phyloP scores from a whole-genome alignment of 2,113 vertebrate genomes.

The Phalacrocorax pelagicus region DNA sequence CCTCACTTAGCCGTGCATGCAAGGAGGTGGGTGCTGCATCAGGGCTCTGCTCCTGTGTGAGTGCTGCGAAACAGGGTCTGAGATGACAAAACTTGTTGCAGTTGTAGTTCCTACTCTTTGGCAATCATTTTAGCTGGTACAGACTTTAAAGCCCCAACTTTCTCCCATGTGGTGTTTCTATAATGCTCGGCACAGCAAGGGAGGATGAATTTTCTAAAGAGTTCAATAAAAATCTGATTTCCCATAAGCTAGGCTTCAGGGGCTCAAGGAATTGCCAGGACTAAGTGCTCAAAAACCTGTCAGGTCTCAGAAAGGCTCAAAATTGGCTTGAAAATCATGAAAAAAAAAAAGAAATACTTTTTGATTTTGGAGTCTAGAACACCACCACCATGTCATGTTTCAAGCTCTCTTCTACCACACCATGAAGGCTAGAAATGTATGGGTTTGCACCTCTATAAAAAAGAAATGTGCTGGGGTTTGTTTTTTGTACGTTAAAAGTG shows the following conservation, averaged over 20 bases:
- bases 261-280: neutral
- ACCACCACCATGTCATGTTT: neutral
- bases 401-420: neutral
- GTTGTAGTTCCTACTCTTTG: neutral
- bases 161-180: neutral
- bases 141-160: neutral
- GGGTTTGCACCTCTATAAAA: neutral
- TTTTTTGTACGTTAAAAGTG: neutral
- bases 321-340: neutral
- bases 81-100: neutral
- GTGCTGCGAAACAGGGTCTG: neutral
- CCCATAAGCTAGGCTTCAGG: neutral
- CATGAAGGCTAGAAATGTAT: neutral
- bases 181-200: neutral
- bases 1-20: neutral
- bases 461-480: neutral
- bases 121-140: neutral
- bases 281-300: neutral
- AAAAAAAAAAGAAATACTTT: neutral
- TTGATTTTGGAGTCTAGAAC: neutral
- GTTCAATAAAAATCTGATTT: neutral
- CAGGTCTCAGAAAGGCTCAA: neutral
- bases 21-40: neutral
- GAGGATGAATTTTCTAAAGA: neutral
- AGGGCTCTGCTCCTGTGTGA: fast-evolving